Base-by-base conservation (phyloP, 2,113 vertebrate species). In the Eptesicus fuscus region DNA sequence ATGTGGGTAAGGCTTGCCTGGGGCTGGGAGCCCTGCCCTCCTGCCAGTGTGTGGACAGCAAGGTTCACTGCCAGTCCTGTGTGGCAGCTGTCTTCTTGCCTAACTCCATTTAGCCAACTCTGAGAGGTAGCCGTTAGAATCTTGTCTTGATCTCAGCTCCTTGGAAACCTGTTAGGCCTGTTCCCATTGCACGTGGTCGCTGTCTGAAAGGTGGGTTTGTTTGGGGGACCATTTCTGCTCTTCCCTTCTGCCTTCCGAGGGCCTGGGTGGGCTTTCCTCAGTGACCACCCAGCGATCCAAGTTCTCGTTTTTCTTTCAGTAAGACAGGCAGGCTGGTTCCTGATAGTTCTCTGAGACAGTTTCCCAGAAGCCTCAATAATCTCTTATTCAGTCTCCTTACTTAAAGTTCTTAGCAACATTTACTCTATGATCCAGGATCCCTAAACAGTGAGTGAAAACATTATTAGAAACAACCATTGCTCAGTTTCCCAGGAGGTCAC, bases 261-360 rank as follows among this genome's bases (percentile, higher is more conserved):
- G 74, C 25, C 18, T 44, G 25, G 37, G 40, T 25, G 37, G 51
- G 49, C 65, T 32, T 77, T 76, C 49, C 61, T 47, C 35, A 11
- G 47, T 3, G 37, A 65, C 42, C 32, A 63, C 11, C 1, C 0
- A 1, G 51, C 0, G 3, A 76, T 28, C 20, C 11, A 13, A 30
- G 32, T 59, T 74, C 47, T 25, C 35, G 77, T 16, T 74, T 44
- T 77, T 83, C 61, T 47, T 63, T 61, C 11, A 6, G 40, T 22
- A 40, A 69, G 71, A 77, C 49, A 86, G 47, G 49, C 20, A 20
- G 53, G 53, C 10, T 73, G 70, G 22, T 28, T 90, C 84, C 47
- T 23, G 25, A 76, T 37, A 86, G 40, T 6, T 78, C n/a, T 53
- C 83, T 13, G 10, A 79, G n/a, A 95, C 25, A 22, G 20, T 22